These are phyloP conservation scores for Abramis brama DNA, from an alignment of 2,113 vertebrate genomes.

Conservation along the genomic window DNA sequence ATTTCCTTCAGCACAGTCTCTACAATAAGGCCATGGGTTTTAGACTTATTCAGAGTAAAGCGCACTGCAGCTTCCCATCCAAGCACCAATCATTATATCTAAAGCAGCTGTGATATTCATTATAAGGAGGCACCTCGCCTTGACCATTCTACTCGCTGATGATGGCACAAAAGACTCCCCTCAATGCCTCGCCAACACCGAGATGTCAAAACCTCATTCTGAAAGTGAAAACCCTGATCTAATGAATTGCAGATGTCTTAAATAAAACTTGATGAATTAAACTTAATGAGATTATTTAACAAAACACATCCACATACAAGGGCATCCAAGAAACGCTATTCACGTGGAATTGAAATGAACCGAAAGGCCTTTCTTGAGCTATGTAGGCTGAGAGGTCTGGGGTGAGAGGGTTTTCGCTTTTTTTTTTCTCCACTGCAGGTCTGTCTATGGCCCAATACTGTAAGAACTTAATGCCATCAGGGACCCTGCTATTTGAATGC, in stretches of 20 bases:
- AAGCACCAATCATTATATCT: slow-evolving; percentile 20
- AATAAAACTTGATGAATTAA: slow-evolving; percentile 1
- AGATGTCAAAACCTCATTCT: background rate
- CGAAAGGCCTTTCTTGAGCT: background rate
- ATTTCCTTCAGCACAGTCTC: slow-evolving; percentile 72
- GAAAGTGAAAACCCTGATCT: background rate
- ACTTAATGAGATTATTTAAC: slow-evolving; percentile 24
- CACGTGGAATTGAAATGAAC: background rate
- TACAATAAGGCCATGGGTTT: slow-evolving; percentile 69
- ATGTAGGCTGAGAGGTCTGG: background rate
- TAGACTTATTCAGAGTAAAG: slow-evolving; percentile 50
- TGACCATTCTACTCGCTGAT: slow-evolving; percentile 37
- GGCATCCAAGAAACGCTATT: background rate
- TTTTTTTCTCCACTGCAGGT: slow-evolving; percentile 56
- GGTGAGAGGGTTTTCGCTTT: slow-evolving; percentile 46
- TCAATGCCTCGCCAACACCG: slow-evolving; percentile 28
- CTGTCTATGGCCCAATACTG: slow-evolving; percentile 69
- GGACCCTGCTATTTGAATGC: slow-evolving; percentile 74
- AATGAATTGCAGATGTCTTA: slow-evolving; percentile 11
- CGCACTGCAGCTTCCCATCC: slow-evolving; percentile 14
- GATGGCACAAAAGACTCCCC: slow-evolving; percentile 30
- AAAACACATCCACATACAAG: slow-evolving; percentile 8
- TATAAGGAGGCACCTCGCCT: slow-evolving; percentile 36
- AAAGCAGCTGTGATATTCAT: slow-evolving; percentile 42
- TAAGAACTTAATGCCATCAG: slow-evolving; percentile 75